Base-by-base conservation (phyloP, 2,113 vertebrate genomes). In the Pachyramphus minor region DNA sequence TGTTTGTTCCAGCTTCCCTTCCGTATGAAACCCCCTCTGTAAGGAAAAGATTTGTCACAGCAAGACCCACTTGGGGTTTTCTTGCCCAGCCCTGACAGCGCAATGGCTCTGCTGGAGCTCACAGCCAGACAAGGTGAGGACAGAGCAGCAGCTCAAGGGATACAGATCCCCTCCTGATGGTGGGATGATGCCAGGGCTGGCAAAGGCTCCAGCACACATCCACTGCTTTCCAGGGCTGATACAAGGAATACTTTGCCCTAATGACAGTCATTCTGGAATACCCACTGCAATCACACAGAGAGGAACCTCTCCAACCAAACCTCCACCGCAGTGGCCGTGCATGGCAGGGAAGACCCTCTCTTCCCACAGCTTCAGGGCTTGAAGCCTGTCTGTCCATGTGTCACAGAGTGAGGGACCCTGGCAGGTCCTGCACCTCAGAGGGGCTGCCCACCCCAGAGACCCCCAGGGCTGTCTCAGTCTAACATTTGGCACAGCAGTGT, bases 371-470 rank as follows among this genome's bases (percentile, higher is more conserved):
- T 55, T 22, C 1, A 8, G 44, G 58, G 58, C 45, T 72, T 7
- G 6, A 15, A 64, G 52, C 33, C 55, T 6, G 0, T 12, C 24
- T 1, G 1, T 27, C 33, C 7, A 0, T 2, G 0, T 6, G 11
- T 5, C 30, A 59, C 21, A 12, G 60, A n/a, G 30, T 22, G 39
- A 79, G 8, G 31, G 45, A 24, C 52, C 41, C 30, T 30, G 2
- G 42, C 73, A 47, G 55, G 12, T 33, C 28, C 33, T 3, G 2
- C 37, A 27, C 14, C 31, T 14, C 62, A 2, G 18, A 22, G 71
- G 52, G 22, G 33, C 35, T 49, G 79, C 41, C 52, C 28, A 5
- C 19, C 59, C 4, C 3, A 1, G 27, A 86, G 28, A 17, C 44
- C 45, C 30, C n/a, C 50, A 4, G 11, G 28, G 25, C 37, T 20